Evolutionary conservation across 2,888 invertebrate species (phyloP), one percentile per base, ranked within the genome.

Genomic region (Linnaemya tessellans): DNA sequence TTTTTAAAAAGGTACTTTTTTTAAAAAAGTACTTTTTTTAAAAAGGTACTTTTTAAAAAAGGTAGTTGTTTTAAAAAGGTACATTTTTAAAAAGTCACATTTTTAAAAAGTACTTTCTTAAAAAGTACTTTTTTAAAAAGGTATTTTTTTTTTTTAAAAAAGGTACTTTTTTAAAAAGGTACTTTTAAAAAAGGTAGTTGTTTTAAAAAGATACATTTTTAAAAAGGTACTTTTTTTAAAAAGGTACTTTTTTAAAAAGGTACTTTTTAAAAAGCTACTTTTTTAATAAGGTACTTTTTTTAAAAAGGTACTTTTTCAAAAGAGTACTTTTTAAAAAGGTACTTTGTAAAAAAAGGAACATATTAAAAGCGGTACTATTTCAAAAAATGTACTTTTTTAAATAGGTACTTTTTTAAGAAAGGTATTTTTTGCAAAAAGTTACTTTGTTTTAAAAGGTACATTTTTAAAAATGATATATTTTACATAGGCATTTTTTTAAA

Each of bases 391-490:
- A 67, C 10, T n/a, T 49, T 49, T 4, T 7, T 49, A 18, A 49
- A 49, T 5, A 49, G 49, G 18, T 49, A 49, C 49, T 30, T 67
- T 49, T 49, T 38, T 20, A 20, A 56, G n/a, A 56, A 56, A 13
- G 35, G 2, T n/a, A 60, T 18, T 1, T 56, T 56, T 18, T 25
- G 35, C 1, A 35, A 35, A 35, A 35, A 7, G 30, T n/a, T 22
- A n/a, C n/a, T n/a, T n/a, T 25, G 22, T 46, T 43, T 1, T n/a
- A 15, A n/a, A 64, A 22, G 13, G 35, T 58, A n/a, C 1, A 9
- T 30, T n/a, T 25, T 56, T 56, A 0, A 15, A 56, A 56, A 22
- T 9, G 2, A 1, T 1, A 3, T 15, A 30, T 51, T 10, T 51
- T 22, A 20, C 10, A 56, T 25, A 56, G n/a, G 15, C n/a, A 18